Conservation (phyloP, 2,797 vertebrate species). For the Otolemur crassicaudatus region DNA sequence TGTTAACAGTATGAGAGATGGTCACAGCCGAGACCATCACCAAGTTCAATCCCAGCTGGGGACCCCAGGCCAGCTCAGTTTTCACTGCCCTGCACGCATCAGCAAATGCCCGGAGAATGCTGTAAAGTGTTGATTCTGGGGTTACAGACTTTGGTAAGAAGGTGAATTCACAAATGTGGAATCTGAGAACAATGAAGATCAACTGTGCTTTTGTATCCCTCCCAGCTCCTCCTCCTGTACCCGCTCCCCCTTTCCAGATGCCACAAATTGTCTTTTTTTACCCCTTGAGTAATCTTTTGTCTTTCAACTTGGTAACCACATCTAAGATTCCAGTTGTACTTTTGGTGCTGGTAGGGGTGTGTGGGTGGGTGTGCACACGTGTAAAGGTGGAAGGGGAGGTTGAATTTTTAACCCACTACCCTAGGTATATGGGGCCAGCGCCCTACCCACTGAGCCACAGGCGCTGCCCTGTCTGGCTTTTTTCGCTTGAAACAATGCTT, state of each 20-base stretch:
- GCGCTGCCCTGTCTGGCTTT: no score
- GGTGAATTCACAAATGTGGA: neutral
- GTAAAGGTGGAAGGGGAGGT: neutral
- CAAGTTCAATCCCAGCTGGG: neutral
- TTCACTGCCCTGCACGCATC: fast-evolving
- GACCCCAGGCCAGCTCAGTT: neutral
- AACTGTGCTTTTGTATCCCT: neutral
- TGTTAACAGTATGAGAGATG: neutral
- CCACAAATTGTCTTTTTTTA: neutral
- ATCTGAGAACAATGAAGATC: neutral
- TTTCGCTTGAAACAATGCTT: neutral
- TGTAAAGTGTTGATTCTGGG: neutral
- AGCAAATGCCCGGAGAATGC: fast-evolving
- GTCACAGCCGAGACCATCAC: neutral
- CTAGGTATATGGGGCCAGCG: no score
- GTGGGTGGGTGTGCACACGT: no score
- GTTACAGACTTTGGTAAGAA: neutral
- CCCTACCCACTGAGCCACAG: no score
- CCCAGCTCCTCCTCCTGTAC: neutral
- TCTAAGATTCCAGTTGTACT: neutral
- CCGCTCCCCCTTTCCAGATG: neutral
- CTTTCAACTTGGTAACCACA: neutral
- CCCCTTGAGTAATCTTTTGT: neutral
- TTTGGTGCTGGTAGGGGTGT: neutral
- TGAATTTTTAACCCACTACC: neutral